phyloP scores from a whole-genome alignment of 2,797 vertebrate species.

The Sylvia borin region DNA sequence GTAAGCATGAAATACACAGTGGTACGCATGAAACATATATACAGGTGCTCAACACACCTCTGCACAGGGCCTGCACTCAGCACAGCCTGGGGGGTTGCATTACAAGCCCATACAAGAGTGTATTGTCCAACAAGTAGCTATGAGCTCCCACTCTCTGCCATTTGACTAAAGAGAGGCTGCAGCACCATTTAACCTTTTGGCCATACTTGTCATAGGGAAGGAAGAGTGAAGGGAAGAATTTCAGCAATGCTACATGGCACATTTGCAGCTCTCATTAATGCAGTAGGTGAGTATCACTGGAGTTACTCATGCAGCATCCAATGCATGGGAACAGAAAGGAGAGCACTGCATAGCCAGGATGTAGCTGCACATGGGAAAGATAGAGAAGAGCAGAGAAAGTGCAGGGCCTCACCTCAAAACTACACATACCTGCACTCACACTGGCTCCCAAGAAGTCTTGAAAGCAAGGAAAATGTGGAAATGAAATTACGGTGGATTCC shows the following conservation, averaged over 20 bases:
- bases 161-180: background rate
- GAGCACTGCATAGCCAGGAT: background rate
- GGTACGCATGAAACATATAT: background rate
- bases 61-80: rapidly evolving
- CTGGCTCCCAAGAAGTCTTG: background rate
- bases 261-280: background rate
- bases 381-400: background rate
- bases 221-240: background rate
- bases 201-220: background rate
- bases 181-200: background rate
- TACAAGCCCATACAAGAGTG: background rate
- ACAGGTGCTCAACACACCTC: background rate
- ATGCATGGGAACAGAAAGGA: background rate
- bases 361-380: background rate
- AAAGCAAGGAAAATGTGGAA: constrained; percentile 5
- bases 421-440: background rate
- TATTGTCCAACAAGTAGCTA: background rate
- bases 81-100: background rate
- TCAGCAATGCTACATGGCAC: background rate
- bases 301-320: background rate
- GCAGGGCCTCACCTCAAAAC: background rate
- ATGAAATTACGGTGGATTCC: constrained; percentile 9
- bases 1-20: background rate
- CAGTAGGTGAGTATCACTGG: background rate
- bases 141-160: background rate